Conservation (phyloP, 2,888 invertebrate species). For the Pseudoips prasinana region DNA sequence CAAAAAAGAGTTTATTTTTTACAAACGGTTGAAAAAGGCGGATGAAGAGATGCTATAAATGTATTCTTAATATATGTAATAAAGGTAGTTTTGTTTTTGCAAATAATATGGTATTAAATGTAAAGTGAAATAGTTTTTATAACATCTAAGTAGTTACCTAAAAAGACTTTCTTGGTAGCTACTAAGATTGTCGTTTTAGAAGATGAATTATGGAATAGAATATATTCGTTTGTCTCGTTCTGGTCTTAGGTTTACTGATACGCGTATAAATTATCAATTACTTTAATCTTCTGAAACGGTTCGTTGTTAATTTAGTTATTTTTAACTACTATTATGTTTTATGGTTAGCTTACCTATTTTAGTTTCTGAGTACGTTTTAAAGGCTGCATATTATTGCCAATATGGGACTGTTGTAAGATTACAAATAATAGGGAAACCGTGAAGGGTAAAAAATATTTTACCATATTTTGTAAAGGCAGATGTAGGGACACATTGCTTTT, state of each 20-base stretch:
- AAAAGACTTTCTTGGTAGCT: too few species aligned
- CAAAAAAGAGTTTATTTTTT: slow-evolving; percentile 34
- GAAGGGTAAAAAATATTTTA: slow-evolving; percentile 24
- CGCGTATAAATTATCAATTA: too few species aligned
- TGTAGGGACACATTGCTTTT: slow-evolving; percentile 69
- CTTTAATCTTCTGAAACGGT: too few species aligned
- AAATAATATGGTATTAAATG: slow-evolving; percentile 2
- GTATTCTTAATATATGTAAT: slow-evolving; percentile 16
- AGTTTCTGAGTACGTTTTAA: too few species aligned
- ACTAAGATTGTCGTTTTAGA: too few species aligned
- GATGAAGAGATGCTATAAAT: slow-evolving; percentile 10
- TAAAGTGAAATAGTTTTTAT: slow-evolving; percentile 3
- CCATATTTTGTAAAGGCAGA: slow-evolving; percentile 58
- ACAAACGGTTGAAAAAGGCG: slow-evolving; percentile 23
- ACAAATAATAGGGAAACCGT: slow-evolving; percentile 12
- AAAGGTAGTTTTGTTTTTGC: slow-evolving; percentile 17
- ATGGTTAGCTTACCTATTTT: too few species aligned
- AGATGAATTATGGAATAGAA: too few species aligned
- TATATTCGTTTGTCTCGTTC: too few species aligned
- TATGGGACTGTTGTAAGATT: slow-evolving; percentile 5
- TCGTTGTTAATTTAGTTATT: too few species aligned
- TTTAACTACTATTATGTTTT: too few species aligned
- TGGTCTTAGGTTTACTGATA: too few species aligned
- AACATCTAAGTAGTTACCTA: neutral
- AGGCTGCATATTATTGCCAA: too few species aligned